A percentile compares a stretch with the other conserved stretches of the same genome.
Conservation (phyloP, 2,113 vertebrate species). For the Myotis yumanensis region DNA sequence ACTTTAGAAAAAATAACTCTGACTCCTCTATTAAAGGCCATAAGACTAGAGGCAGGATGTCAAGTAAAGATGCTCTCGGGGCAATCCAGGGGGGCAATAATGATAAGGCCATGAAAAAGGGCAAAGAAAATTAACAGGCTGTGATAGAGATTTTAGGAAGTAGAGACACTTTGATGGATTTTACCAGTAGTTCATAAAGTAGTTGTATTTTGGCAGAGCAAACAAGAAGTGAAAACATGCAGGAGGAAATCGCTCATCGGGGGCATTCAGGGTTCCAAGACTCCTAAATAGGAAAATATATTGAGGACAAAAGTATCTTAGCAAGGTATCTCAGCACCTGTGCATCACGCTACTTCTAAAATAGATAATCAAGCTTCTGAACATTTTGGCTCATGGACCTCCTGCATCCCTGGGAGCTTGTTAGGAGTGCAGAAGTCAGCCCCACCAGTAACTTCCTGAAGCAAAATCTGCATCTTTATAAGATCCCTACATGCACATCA, state of each 20-base stretch:
- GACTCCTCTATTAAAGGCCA: neutral
- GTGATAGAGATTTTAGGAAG: neutral
- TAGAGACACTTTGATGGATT: neutral
- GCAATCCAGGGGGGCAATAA: neutral
- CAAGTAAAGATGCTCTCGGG: neutral
- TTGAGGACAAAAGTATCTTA: neutral
- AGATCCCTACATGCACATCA: neutral
- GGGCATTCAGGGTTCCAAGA: neutral
- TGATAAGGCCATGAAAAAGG: neutral
- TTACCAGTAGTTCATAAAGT: neutral
- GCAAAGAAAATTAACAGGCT: neutral
- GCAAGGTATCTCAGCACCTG: neutral
- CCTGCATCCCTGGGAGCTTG: neutral
- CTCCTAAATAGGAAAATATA: neutral
- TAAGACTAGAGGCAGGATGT: neutral
- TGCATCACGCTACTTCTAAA: neutral
- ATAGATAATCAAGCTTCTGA: neutral
- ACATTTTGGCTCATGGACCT: neutral
- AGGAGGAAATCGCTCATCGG: neutral
- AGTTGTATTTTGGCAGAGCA: neutral
- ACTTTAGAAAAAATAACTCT: neutral
- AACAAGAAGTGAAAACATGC: neutral
- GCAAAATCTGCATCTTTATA: neutral
- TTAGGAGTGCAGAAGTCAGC: neutral
- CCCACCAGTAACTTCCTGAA: neutral